Evolutionary conservation across 2,888 invertebrate genomes (phyloP), one percentile per base, ranked within the genome.

Genomic region (Yponomeuta malinellus): DNA sequence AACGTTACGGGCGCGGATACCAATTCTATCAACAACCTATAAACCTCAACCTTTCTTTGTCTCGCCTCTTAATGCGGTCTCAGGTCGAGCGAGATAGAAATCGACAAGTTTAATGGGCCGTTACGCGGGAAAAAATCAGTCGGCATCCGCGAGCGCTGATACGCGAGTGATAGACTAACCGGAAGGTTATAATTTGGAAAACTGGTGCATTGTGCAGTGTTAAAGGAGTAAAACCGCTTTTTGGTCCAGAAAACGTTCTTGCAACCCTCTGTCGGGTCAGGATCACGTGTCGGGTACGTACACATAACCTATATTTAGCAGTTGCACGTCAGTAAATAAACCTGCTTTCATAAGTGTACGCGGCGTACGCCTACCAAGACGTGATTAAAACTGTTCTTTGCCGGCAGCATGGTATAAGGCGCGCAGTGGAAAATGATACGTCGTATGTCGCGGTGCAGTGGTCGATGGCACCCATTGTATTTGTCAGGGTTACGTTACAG

Each of bases 11-110:
- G 84, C 90, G 87, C 91, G 90, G 91, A 91, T 91, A 90, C 90
- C 90, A 88, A 91, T 92, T 92, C 92, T 91, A 93, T 92, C 92
- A 92, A 92, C 93, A 90, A 90, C 91, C 90, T 85, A 92, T 92
- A 93, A 92, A 92, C 92, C 90, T 83, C 91, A 91, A 87, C 89
- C 90, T 92, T 89, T 92, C 93, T 90, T 92, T 93, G 92, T 93
- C 92, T 92, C 87, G 83, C 92, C 81, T 87, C 86, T 87, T 85
- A 83, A 82, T 84, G 81, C 78, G 83, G 83, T 82, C 85, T 84
- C 78, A 79, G 79, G 78, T 78, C 82, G 92, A 92, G 90, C 80
- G 92, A 91, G 93, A 92, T 89, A 88, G 90, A 88, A 89, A 88
- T 89, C 89, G 88, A 89, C 90, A 87, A 91, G 89, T 90, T 92